Percentiles rank a stretch among this genome's conserved stretches.
Evolutionary conservation across 2,797 vertebrate genomes (phyloP).

Genomic region (Chromobotia macracanthus): DNA sequence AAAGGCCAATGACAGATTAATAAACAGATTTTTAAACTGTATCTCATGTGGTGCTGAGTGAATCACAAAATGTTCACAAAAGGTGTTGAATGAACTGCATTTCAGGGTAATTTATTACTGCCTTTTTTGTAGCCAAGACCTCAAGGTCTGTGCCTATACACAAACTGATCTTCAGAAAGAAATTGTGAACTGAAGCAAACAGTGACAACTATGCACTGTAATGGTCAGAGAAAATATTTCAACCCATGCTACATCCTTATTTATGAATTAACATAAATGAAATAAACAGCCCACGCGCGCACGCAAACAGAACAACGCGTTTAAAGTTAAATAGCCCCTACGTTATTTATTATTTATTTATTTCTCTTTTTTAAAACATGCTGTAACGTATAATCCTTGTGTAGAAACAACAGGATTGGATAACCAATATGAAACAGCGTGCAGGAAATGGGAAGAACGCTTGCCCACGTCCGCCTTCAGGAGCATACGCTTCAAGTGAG

Average conservation of each 20-base stretch:
- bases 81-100: too few species aligned
- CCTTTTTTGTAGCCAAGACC: too few species aligned
- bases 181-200: too few species aligned
- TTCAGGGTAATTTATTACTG: too few species aligned
- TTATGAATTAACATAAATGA: neutral
- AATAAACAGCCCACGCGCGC: neutral
- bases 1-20: too few species aligned
- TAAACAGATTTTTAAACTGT: too few species aligned
- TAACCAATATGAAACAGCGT: neutral
- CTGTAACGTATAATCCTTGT: neutral
- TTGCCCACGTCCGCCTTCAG: conserved; percentile 23
- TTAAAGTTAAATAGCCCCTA: neutral
- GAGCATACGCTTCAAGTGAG: conserved; percentile 39
- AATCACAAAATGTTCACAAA: too few species aligned
- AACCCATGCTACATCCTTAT: neutral
- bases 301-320: neutral
- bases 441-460: neutral
- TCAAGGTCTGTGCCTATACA: too few species aligned
- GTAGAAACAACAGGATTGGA: neutral
- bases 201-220: neutral
- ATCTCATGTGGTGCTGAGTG: too few species aligned
- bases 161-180: too few species aligned
- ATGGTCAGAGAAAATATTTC: neutral
- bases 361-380: neutral
- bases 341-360: neutral